Evolutionary conservation across 2,113 vertebrate species (phyloP), one percentile per base, ranked within the genome.

Genomic region (Saimiri boliviensis): DNA sequence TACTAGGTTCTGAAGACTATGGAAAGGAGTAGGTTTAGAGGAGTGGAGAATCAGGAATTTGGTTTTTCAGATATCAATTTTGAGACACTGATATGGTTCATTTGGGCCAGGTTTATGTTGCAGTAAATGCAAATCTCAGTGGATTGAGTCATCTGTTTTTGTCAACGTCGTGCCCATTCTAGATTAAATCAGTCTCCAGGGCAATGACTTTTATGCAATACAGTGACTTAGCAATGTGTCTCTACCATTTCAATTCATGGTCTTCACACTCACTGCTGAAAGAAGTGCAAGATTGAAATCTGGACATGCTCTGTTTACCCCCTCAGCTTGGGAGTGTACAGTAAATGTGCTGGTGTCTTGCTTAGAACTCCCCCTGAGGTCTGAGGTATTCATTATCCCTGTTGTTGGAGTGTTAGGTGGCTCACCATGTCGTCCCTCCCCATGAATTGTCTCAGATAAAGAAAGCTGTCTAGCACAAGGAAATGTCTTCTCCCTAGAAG

Each of bases 381-480:
- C 52, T 63, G 70, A 52, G 10, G 3, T 40, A 16, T 27, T 58
- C 77, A 35, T 68, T 32, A 35, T 10, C 19, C 49, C n/a, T 37
- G 6, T 30, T 76, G 63, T 60, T 52, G 9, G 16, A 79, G 81
- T 30, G 37, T 7, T 77, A n/a, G 56, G 42, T 45, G 92, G 20
- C 19, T 49, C 14, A 21, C 3, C 0, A 0, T 35, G 2, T 32
- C 1, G 2, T 11, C 11, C 6, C 13, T 84, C 6, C 20, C 6
- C 8, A 14, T 52, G 17, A 19, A 82, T 12, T 37, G 11, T 45
- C n/a, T 70, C 42, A 27, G 27, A 5, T 42, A 58, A 19, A 54
- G 9, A 25, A 27, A 91, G 5, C 49, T 58, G 32, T 42, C 68
- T 5, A 32, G 10, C 23, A 9, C 42, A 52, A n/a, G 30, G 21